These are phyloP conservation scores for Pecten maximus DNA, from an alignment of 2,888 invertebrate genomes.

Conservation along the genomic window DNA sequence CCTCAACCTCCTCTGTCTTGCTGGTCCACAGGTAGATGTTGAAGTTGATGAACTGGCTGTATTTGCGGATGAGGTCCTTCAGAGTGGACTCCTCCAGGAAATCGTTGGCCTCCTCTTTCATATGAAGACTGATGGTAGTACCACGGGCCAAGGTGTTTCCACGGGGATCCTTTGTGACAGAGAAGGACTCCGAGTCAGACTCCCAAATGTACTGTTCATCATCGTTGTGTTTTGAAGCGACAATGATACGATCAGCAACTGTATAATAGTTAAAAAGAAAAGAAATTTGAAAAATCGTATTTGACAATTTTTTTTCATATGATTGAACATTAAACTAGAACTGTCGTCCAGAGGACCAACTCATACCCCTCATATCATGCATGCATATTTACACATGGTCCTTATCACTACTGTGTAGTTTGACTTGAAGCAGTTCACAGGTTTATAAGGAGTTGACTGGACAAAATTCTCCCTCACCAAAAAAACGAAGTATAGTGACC, in stretches of 20 bases:
- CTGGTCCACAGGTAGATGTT: constrained; percentile 97
- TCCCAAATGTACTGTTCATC: constrained; percentile 97
- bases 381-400: too few species aligned
- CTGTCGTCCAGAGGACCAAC: too few species aligned
- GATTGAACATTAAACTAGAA: too few species aligned
- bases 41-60: constrained; percentile 99
- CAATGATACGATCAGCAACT: constrained; percentile 97
- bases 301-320: background rate
- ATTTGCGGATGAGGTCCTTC: constrained; percentile 95
- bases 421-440: too few species aligned
- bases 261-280: constrained; percentile 49
- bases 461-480: too few species aligned
- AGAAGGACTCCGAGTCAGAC: constrained; percentile 95
- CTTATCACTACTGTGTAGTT: too few species aligned
- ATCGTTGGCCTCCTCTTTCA: constrained; percentile 98
- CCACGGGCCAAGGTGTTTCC: constrained; percentile 95
- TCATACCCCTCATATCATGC: too few species aligned
- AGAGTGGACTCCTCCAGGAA: constrained; percentile 96
- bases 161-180: constrained; percentile 95
- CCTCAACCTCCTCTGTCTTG: constrained; percentile 90
- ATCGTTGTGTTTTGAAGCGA: constrained; percentile 96
- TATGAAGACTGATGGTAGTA: constrained; percentile 92
- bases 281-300: background rate
- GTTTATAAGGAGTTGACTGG: too few species aligned
- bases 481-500: too few species aligned